A percentile compares a stretch with the other conserved stretches of the same genome.
Conservation (phyloP, 2,888 invertebrate species). For the Temnothorax ravouxi region DNA sequence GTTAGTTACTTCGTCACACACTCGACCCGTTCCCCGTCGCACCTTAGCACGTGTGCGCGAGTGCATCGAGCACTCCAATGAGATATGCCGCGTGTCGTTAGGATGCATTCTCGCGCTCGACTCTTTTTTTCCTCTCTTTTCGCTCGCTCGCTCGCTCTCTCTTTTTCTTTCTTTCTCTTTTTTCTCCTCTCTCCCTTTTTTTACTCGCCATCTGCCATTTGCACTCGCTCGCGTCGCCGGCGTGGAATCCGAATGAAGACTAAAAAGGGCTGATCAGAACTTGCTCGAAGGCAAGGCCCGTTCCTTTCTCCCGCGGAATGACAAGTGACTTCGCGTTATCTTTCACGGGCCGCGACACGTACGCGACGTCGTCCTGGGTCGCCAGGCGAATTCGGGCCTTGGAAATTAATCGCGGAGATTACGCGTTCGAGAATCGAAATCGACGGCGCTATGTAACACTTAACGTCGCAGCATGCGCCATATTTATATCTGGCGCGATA, state of each 20-base stretch:
- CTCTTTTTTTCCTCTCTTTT: conserved; percentile 1
- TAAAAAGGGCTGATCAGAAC: conserved; percentile 55
- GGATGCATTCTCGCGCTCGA: conserved; percentile 52
- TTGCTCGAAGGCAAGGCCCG: conserved; percentile 40
- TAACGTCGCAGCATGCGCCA: not conserved
- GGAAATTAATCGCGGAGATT: conserved; percentile 47
- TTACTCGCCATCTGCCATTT: conserved; percentile 23
- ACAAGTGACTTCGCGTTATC: conserved; percentile 57
- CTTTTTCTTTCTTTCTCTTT: conserved; percentile 24
- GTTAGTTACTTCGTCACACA: conserved; percentile 55
- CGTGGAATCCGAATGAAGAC: conserved; percentile 52
- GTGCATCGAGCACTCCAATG: conserved; percentile 53
- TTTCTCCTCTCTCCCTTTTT: not conserved
- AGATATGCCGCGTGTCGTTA: conserved; percentile 54
- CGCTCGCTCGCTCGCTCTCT: not conserved
- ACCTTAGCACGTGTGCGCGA: conserved; percentile 37
- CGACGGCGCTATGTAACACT: conserved; percentile 20
- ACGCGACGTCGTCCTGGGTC: conserved; percentile 30
- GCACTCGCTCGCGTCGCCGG: conserved; percentile 36
- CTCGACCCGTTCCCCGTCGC: conserved; percentile 27
- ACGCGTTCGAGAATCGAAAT: conserved; percentile 18
- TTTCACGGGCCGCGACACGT: conserved; percentile 45
- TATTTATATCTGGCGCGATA: not conserved
- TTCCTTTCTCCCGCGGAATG: conserved; percentile 31
- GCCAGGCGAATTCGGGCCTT: conserved; percentile 21